These are phyloP conservation scores for Dolichomitus sp. DNA, from an alignment of 2,888 invertebrate species.

Conservation along the genomic window DNA sequence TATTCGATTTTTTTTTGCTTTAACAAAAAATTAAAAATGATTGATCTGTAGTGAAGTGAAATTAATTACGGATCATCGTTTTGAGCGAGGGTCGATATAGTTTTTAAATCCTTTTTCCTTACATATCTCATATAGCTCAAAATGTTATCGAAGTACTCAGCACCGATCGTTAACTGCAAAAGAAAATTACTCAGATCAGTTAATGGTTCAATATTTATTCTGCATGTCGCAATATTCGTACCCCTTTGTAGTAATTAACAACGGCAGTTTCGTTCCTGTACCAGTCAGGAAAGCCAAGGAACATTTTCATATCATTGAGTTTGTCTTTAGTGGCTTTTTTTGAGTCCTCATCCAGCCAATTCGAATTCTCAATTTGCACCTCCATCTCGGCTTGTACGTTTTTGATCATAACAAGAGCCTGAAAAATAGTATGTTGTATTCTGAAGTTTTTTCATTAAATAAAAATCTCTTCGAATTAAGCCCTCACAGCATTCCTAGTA, in stretches of 20 bases:
- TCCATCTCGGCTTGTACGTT: conserved; percentile 87
- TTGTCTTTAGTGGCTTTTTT: conserved; percentile 87
- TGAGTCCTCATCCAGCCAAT: conserved; percentile 88
- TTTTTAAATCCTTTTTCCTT: conserved; percentile 29
- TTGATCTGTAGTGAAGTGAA: neutral
- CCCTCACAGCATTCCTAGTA: conserved; percentile 51
- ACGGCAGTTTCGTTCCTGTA: conserved; percentile 86
- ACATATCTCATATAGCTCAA: conserved; percentile 50
- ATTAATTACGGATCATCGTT: conserved; percentile 17
- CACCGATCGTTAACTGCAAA: conserved; percentile 53
- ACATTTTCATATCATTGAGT: conserved; percentile 86
- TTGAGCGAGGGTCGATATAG: neutral
- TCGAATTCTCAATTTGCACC: conserved; percentile 86
- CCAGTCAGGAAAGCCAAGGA: conserved; percentile 88
- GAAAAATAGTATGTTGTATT: neutral
- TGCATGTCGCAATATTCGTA: conserved; percentile 79
- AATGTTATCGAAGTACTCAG: conserved; percentile 55
- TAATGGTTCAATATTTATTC: conserved; percentile 86
- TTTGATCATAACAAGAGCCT: conserved; percentile 87
- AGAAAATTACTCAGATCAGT: conserved; percentile 59
- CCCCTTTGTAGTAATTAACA: conserved; percentile 87
- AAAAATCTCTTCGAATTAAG: neutral
- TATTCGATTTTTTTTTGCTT: neutral
- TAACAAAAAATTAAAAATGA: neutral
- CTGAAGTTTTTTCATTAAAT: neutral